Evolutionary conservation across 2,888 invertebrate species (phyloP), one percentile per base, ranked within the genome.

Genomic region (Ophioninae sp.): DNA sequence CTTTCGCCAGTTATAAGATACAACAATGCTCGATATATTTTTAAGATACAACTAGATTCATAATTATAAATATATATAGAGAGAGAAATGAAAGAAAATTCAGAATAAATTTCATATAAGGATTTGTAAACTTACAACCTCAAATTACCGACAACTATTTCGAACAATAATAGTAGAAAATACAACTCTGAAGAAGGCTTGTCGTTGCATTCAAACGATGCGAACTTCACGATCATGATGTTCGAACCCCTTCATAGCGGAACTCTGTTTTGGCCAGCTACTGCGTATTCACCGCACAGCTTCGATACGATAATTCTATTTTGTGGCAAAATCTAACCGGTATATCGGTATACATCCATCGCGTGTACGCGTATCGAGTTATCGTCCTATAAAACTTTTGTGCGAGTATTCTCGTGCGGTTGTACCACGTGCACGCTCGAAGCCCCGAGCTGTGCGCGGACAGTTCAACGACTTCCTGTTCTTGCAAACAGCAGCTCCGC

Each of bases 381-480:
- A 81, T 61, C 74, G 74, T 65, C 74, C 56, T 75, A 65, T 75
- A 56, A 75, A 56, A 64, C 20, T 50, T 10, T 75, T 39, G n/a
- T 50, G 23, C 20, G 50, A 2, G 59, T 59, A 20, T 59, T 20
- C 59, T 17, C 41, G 20, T 37, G 21, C 21, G 50, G 30, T 30
- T 39, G 65, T 7, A 37, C 30, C 65, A 8, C 74, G 56, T 56
- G 7, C 10, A 50, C 37, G 65, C 50, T 44, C 37, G 37, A 30
- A 64, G 64, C 30, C 37, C 64, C 50, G 41, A 41, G 73, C 41
- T 7, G 44, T 50, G 57, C 21, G 21, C n/a, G 39, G 39, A n/a
- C 74, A 50, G 59, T 74, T 74, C 64, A 74, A 59, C 68, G 73
- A 67, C 73, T 74, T 74, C 50, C 68, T 74, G 61, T 68, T 74